Conservation (phyloP, 2,113 vertebrate species). For the Tetraodon nigroviridis region DNA sequence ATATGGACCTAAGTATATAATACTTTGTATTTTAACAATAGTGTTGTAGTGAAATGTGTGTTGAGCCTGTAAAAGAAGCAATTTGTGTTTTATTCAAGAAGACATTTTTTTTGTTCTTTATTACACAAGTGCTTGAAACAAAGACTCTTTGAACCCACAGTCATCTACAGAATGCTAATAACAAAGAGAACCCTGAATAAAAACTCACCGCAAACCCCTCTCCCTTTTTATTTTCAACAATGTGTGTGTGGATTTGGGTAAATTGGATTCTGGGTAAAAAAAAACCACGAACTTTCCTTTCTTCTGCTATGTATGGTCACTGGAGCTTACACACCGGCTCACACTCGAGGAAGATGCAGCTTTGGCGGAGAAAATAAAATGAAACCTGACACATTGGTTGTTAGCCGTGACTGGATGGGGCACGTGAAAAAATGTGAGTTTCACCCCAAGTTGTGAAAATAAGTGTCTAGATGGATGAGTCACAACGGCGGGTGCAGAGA, state of each 20-base stretch:
- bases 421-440: constrained; percentile 39
- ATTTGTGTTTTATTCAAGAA: constrained; percentile 2
- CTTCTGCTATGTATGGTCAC: constrained; percentile 4
- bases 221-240: not conserved
- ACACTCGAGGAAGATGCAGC: constrained; percentile 36
- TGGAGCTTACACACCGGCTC: constrained; percentile 26
- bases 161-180: not conserved
- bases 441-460: constrained; percentile 40
- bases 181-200: constrained; percentile 10
- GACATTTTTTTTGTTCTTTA: constrained; percentile 4
- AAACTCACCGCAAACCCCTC: not conserved
- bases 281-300: not conserved
- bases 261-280: too few species aligned
- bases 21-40: too few species aligned
- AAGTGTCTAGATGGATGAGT: constrained; percentile 54
- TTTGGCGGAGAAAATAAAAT: constrained; percentile 40
- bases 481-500: constrained; percentile 41
- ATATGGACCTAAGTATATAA: not conserved
- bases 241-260: constrained; percentile 20
- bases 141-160: constrained; percentile 20
- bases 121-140: constrained; percentile 11
- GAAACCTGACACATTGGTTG: constrained; percentile 47
- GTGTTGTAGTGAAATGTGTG: too few species aligned
- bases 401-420: constrained; percentile 50
- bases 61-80: too few species aligned